These are phyloP conservation scores for Corythornis cristatus DNA, from an alignment of 2,113 vertebrate species.

Conservation along the genomic window DNA sequence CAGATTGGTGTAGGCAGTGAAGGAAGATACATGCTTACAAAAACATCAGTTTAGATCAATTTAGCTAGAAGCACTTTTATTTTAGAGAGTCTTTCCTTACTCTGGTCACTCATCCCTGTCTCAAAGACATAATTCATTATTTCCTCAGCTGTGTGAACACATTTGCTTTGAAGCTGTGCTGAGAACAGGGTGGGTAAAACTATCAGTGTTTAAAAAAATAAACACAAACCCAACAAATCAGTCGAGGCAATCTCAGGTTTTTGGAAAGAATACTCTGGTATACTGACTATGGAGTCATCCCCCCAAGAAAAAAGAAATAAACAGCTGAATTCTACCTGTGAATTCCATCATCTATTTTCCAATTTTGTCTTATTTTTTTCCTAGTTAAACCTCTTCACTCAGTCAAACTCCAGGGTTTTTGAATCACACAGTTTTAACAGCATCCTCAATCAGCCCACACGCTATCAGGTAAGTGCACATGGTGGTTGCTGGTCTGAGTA, in stretches of 20 bases:
- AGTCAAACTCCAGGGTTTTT: slow-evolving; percentile 85
- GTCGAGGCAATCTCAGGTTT: not conserved
- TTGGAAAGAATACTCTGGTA: not conserved
- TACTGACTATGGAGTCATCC: not conserved
- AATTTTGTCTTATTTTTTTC: slow-evolving; percentile 73
- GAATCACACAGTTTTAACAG: slow-evolving; percentile 90
- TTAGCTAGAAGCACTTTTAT: not conserved
- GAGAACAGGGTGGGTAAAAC: not conserved
- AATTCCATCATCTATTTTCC: slow-evolving; percentile 33
- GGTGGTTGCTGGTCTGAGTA: not conserved
- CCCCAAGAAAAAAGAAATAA: not conserved
- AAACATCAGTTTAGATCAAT: not conserved
- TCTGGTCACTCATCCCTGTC: not conserved
- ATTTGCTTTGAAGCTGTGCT: not conserved
- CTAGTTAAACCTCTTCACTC: slow-evolving; percentile 88
- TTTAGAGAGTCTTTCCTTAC: not conserved
- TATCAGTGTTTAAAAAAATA: not conserved
- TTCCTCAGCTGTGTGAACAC: not conserved
- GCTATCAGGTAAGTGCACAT: slow-evolving; percentile 83
- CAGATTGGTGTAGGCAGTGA: not conserved
- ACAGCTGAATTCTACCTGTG: not conserved
- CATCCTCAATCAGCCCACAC: slow-evolving; percentile 88
- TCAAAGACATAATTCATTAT: not conserved
- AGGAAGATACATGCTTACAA: not conserved
- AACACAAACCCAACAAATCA: not conserved